A percentile compares a stretch with the other conserved stretches of the same genome.
Conservation (phyloP, 2,113 vertebrate species). For the Anolis sagrei region DNA sequence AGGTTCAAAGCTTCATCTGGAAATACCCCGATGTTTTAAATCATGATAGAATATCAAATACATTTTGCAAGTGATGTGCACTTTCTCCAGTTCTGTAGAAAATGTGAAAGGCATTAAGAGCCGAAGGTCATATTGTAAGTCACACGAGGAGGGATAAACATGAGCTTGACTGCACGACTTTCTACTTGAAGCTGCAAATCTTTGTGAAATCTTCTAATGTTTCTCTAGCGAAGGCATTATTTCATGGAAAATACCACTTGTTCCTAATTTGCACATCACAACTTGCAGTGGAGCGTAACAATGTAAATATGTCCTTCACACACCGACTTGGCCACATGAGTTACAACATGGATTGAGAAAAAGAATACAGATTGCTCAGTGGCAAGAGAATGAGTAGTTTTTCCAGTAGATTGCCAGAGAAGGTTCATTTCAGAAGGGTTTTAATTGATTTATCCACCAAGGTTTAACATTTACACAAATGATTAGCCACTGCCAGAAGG, state of each 20-base stretch:
- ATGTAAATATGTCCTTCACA: conserved; percentile 25
- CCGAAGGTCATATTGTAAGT: not conserved
- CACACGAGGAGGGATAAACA: not conserved
- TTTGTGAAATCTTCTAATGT: not conserved
- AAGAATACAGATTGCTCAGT: conserved; percentile 10
- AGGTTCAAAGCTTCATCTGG: not conserved
- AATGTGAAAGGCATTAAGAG: not conserved
- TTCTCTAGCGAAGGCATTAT: not conserved
- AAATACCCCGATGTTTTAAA: not conserved
- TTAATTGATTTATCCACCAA: too few relatives aligned
- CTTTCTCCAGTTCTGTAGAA: conserved; percentile 26
- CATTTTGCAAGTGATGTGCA: conserved; percentile 45
- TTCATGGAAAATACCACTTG: not conserved
- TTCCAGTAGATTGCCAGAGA: conserved; percentile 25
- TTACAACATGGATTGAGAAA: not conserved
- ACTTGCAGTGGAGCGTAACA: not conserved
- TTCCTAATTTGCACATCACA: not conserved
- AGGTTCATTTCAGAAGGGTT: conserved; percentile 25
- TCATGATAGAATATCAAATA: not conserved
- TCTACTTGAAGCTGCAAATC: not conserved
- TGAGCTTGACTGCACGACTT: not conserved
- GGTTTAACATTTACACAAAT: too few relatives aligned
- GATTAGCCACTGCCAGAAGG: too few relatives aligned
- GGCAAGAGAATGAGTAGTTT: conserved; percentile 20
- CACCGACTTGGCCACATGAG: not conserved